Evolutionary conservation across 2,113 vertebrate species (phyloP).

Genomic region (Cyprinodon brontotheroides): DNA sequence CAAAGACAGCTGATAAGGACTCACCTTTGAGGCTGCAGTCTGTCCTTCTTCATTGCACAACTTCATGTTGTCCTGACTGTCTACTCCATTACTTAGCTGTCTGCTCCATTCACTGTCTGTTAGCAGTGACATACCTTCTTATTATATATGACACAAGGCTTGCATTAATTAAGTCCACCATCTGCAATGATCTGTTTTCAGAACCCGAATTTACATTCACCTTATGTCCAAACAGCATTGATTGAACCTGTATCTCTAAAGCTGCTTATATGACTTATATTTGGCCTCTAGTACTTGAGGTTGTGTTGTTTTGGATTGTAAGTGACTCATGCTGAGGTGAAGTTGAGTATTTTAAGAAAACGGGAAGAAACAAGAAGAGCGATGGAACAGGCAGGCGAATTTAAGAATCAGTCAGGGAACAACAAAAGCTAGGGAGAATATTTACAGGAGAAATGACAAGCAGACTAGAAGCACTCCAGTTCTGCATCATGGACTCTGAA

Average conservation of each 20-base stretch:
- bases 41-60: conserved; percentile 26
- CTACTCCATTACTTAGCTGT: not conserved
- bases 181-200: not conserved
- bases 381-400: too few relatives aligned
- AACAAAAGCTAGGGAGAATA: too few relatives aligned
- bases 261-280: not conserved
- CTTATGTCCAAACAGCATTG: not conserved
- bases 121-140: not conserved
- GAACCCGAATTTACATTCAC: not conserved
- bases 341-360: too few relatives aligned
- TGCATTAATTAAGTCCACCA: not conserved
- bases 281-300: not conserved
- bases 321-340: too few relatives aligned
- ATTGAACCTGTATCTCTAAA: not conserved
- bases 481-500: too few relatives aligned
- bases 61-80: not conserved
- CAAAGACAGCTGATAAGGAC: conserved; percentile 48
- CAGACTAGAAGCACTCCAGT: too few relatives aligned
- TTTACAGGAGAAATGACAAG: too few relatives aligned
- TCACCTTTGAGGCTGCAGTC: conserved; percentile 15
- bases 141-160: not conserved
- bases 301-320: not conserved
- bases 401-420: too few relatives aligned
- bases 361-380: too few relatives aligned
- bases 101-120: not conserved